Base-by-base conservation (phyloP, 1,140 invertebrate species). In the Drosophila leontia region DNA sequence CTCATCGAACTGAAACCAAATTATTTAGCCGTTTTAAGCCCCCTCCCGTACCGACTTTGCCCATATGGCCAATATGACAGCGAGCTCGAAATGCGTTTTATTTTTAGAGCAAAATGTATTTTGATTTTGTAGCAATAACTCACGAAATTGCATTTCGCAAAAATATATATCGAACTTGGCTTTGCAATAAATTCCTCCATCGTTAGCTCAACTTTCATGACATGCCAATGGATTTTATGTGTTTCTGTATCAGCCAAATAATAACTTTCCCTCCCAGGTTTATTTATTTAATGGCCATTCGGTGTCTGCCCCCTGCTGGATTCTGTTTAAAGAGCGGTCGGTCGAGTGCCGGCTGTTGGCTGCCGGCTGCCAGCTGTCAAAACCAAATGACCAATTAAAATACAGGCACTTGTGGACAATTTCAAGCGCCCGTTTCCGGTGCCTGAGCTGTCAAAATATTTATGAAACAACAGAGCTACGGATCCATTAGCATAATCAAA, bases 401-500 rank as follows among this genome's bases (percentile, higher is more conserved):
- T 41, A 65, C 51, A 57, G 47, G 26, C 64, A 70, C 59, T 78
- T 80, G 56, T 58, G 67, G 50, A 67, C 75, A 68, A 50, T 59
- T 57, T 57, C 26, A 56, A 58, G 68, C 50, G 69, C 62, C 57
- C 76, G 50, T 58, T 65, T 79, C 65, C 70, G 76, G 69, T 69
- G 42, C 45, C 60, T 64, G 44, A 29, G 45, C 62, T 77, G 67
- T 63, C 61, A 60, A 82, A 78, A 81, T 84, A 70, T 83, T 83
- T 82, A 78, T 78, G 56, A 59, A 65, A 35, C 35, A 78, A 60
- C 55, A 72, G 62, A 44, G 56, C 48, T 42, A 63, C 55, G 70
- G 64, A 78, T 74, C 82, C 84, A 87, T 87, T 87, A 87, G 84
- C 84, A 87, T 87, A 87, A 88, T 88, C 77, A 88, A 82, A 80